A percentile compares a stretch with the other conserved stretches of the same genome.
Evolutionary conservation across 2,888 invertebrate genomes (phyloP).

Genomic region (Steromphala cineraria): DNA sequence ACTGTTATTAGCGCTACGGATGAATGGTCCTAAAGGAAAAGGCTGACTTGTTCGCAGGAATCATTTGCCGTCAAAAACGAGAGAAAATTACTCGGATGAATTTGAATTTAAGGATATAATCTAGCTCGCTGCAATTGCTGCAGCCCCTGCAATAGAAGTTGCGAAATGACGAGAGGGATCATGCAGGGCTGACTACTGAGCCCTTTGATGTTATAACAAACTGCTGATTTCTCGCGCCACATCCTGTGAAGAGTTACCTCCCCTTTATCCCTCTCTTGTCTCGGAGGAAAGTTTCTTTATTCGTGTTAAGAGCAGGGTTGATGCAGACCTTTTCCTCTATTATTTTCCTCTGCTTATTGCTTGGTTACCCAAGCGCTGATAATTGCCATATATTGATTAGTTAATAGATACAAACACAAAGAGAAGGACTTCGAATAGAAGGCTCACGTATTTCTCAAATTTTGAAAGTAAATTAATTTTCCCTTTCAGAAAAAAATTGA

Average conservation of each 20-base stretch:
- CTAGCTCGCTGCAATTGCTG: background rate
- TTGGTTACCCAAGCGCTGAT: background rate
- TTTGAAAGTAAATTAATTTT: too few species aligned
- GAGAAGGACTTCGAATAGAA: too few species aligned
- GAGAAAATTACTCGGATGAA: constrained; percentile 2
- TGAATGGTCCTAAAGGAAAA: background rate
- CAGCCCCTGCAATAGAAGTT: background rate
- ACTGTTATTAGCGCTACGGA: background rate
- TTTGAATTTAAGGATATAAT: background rate
- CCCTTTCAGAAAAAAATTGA: background rate
- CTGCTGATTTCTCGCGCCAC: background rate
- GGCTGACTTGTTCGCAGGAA: constrained; percentile 14
- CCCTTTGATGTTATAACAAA: background rate
- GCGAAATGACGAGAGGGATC: too few species aligned
- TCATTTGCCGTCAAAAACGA: constrained; percentile 8
- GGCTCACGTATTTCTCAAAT: too few species aligned
- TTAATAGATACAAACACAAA: background rate
- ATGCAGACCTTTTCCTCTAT: background rate
- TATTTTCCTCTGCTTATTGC: background rate
- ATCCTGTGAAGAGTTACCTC: background rate
- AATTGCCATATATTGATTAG: background rate
- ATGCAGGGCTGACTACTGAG: too few species aligned
- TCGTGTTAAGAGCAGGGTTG: background rate
- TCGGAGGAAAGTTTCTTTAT: background rate
- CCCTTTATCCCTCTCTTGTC: background rate